Evolutionary conservation across 2,888 invertebrate genomes (phyloP).

Genomic region (Lasius fuliginosus): DNA sequence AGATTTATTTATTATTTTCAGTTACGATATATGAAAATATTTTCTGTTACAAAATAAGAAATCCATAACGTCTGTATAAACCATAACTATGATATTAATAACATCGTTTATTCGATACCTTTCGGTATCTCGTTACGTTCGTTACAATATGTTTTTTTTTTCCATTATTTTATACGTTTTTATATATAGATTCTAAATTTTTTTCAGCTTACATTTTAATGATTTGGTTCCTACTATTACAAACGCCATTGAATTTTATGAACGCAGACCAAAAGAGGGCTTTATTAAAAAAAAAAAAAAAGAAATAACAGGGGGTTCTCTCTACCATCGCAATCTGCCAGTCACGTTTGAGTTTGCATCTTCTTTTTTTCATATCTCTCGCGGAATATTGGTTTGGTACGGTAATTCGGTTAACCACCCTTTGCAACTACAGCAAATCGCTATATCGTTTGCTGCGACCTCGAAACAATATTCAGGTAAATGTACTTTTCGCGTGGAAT

Average conservation of each 20-base stretch:
- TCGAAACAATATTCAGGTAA: constrained; percentile 62
- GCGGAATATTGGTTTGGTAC: constrained; percentile 43
- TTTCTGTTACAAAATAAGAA: constrained; percentile 26
- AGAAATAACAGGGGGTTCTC: too few species aligned
- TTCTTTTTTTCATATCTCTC: constrained; percentile 8
- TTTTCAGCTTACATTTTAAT: constrained; percentile 18
- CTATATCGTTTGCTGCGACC: constrained; percentile 52
- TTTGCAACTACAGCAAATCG: constrained; percentile 46
- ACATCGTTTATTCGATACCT: constrained; percentile 47
- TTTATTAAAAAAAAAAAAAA: background rate
- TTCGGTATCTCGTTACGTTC: constrained; percentile 32
- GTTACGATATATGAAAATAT: constrained; percentile 12
- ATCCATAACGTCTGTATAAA: background rate
- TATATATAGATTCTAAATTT: background rate
- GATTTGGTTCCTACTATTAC: constrained; percentile 11
- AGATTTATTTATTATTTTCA: background rate
- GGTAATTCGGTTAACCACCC: constrained; percentile 55
- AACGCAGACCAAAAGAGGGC: background rate
- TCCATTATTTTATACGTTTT: constrained; percentile 25
- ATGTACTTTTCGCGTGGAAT: constrained; percentile 58
- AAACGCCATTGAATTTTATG: background rate
- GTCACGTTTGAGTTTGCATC: constrained; percentile 17
- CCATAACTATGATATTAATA: constrained; percentile 31
- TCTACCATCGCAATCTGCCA: background rate
- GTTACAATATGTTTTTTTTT: constrained; percentile 36